These are phyloP conservation scores for Phrynosoma blainvillii DNA, from an alignment of 2,113 vertebrate species.

Conservation along the genomic window DNA sequence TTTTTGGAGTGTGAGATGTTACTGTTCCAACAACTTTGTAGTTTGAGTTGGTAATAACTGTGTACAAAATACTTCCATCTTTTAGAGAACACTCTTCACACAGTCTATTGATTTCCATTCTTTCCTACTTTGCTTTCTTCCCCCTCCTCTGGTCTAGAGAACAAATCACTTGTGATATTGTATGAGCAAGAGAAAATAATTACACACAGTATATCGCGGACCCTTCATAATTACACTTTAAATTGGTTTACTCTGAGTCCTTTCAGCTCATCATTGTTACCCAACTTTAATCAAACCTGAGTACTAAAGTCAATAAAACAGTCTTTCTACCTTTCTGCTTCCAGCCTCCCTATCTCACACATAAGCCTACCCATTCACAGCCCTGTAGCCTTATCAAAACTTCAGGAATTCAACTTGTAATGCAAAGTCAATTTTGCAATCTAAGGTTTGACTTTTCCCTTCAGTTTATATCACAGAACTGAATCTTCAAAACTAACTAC, in stretches of 20 bases:
- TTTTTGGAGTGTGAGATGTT: background rate
- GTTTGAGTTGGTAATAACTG: background rate
- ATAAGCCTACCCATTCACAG: slow-evolving; percentile 27
- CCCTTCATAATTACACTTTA: slow-evolving; percentile 60
- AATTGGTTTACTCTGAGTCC: slow-evolving; percentile 53
- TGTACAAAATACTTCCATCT: background rate
- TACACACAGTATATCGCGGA: slow-evolving; percentile 50
- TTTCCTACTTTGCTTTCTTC: background rate
- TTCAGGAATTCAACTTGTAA: slow-evolving; percentile 31
- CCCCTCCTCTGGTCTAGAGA: slow-evolving; percentile 14
- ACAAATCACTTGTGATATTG: slow-evolving; percentile 33
- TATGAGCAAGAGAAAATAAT: slow-evolving; percentile 59
- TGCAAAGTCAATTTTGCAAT: background rate
- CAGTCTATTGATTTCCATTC: slow-evolving; percentile 29
- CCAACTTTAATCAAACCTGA: slow-evolving; percentile 50
- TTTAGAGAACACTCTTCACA: background rate
- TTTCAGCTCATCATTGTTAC: slow-evolving; percentile 53
- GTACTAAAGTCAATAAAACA: slow-evolving; percentile 47
- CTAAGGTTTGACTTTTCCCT: slow-evolving; percentile 47
- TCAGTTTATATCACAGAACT: slow-evolving; percentile 25
- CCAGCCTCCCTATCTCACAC: slow-evolving; percentile 20
- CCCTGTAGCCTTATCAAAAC: slow-evolving; percentile 19
- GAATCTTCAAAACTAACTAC: slow-evolving; percentile 49
- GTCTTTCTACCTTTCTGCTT: slow-evolving; percentile 39
- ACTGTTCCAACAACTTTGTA: background rate